Evolutionary conservation across 2,113 vertebrate genomes (phyloP), one percentile per base, ranked within the genome.

Genomic region (Nycticorax nycticorax): DNA sequence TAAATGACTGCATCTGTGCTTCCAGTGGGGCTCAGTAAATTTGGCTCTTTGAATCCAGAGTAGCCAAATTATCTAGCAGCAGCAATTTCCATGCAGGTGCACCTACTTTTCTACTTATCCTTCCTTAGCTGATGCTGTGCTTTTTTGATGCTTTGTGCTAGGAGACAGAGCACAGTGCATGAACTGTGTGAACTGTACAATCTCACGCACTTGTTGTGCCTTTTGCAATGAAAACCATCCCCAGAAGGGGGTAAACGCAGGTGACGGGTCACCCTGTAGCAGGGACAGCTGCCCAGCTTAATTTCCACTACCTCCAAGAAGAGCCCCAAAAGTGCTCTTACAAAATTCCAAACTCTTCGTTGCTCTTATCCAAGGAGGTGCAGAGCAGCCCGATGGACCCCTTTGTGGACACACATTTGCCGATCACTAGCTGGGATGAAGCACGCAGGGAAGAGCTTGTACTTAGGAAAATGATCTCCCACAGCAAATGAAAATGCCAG

Each of bases 51-150:
- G 71, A 74, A 84, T 72, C 35, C 48, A 43, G 41, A 78, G 39
- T 9, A 63, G 52, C 39, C 73, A 74, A 88, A 95, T 92, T 56
- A 92, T 21, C 47, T n/a, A 67, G 14, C 72, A 86, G 60, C 50
- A 67, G 67, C 79, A 84, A 84, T 93, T 94, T 63, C 56, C 55
- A 64, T 52, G 79, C 92, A 91, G 92, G 88, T 92, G 85, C 75
- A 90, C 24, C 47, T 90, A 41, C 39, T 94, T 86, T 84, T 74
- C 56, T 78, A 48, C 43, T 89, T 86, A 45, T 6, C 27, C 81
- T 53, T 26, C 52, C 35, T 72, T 48, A 88, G 59, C 24, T 73
- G 26, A 12, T 82, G 9, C 55, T 85, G 35, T 53, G 52, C 14
- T 48, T 59, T 59, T 88, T 79, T 37, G 27, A 21, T 56, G 45